Conservation (phyloP, 1,140 invertebrate species). For the Musca domestica region DNA sequence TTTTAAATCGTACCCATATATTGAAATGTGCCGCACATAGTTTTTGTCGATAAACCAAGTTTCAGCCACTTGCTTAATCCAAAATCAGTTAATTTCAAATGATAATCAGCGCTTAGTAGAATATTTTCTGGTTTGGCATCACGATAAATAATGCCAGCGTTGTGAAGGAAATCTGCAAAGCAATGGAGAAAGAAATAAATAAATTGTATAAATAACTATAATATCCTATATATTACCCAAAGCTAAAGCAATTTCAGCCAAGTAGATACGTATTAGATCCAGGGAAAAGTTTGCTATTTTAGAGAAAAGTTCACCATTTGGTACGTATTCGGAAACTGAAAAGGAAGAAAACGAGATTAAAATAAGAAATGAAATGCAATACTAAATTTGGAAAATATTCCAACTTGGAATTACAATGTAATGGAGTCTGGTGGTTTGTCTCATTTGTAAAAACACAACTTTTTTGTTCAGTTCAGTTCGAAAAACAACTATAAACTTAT, state of each 20-base stretch:
- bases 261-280: slow-evolving; percentile 69
- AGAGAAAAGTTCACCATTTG: slow-evolving; percentile 76
- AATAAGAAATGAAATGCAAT: neutral
- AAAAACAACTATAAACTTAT: too few relatives aligned
- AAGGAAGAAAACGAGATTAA: slow-evolving; percentile 28
- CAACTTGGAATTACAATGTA: too few relatives aligned
- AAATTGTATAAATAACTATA: neutral
- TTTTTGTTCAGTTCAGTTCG: too few relatives aligned
- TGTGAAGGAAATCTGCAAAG: slow-evolving; percentile 82
- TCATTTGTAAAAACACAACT: too few relatives aligned
- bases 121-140: slow-evolving; percentile 92
- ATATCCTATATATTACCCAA: slow-evolving; percentile 62
- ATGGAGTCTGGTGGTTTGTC: too few relatives aligned
- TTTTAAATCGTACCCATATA: slow-evolving; percentile 75
- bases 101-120: slow-evolving; percentile 74
- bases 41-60: slow-evolving; percentile 71
- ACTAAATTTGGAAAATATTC: too few relatives aligned
- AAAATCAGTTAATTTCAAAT: slow-evolving; percentile 86
- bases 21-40: slow-evolving; percentile 86
- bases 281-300: slow-evolving; percentile 71
- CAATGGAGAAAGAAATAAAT: neutral
- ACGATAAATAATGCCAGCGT: slow-evolving; percentile 85
- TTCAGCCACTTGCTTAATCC: slow-evolving; percentile 90
- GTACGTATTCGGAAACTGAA: slow-evolving; percentile 79
- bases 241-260: slow-evolving; percentile 80